Evolutionary conservation across 2,888 invertebrate genomes (phyloP), one percentile per base, ranked within the genome.

Genomic region (Odontothrips loti): DNA sequence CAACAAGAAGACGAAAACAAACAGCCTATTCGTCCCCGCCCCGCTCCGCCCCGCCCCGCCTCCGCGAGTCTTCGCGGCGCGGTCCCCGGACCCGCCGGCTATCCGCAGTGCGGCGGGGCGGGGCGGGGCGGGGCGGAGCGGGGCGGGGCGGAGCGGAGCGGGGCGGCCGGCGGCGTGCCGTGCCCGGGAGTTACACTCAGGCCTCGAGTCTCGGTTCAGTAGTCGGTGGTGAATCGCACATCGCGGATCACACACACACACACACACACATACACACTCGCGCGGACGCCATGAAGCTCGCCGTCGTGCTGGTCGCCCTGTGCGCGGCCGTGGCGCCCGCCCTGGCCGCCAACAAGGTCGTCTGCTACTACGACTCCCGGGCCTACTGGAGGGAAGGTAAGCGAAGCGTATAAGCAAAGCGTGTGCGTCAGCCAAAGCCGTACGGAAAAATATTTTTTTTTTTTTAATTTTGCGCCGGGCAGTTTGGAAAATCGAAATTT

Each of bases 301-400:
- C 68, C 68, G 68, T 68, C n/a, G 68, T 68, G n/a, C 68, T 68
- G 68, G 68, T 23, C 68, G 68, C 23, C 68, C 68, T 68, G 68
- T 68, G 68, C 68, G 68, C 68, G 68, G 68, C 68, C n/a, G 68
- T 23, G 68, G 68, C 68, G 68, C 68, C 68, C 68, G 68, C 68
- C 68, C 23, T n/a, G 68, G 68, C 68, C 68, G 68, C 68, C 68
- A 68, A 68, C 68, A 68, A 68, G 68, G 68, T 68, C n/a, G 68
- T 68, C 68, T 68, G 68, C 68, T 68, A 68, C 68, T 68, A 68
- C 68, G 68, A 68, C 68, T 68, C 68, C 23, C 68, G 68, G n/a
- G 68, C 68, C 68, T 68, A 68, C 68, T 68, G 68, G 68, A 68
- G 68, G 23, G 68, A 68, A 68, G 68, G 68, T 68, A 23, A 23